Evolutionary conservation across 2,113 vertebrate genomes (phyloP), one percentile per base, ranked within the genome.

Genomic region (Talpa occidentalis): DNA sequence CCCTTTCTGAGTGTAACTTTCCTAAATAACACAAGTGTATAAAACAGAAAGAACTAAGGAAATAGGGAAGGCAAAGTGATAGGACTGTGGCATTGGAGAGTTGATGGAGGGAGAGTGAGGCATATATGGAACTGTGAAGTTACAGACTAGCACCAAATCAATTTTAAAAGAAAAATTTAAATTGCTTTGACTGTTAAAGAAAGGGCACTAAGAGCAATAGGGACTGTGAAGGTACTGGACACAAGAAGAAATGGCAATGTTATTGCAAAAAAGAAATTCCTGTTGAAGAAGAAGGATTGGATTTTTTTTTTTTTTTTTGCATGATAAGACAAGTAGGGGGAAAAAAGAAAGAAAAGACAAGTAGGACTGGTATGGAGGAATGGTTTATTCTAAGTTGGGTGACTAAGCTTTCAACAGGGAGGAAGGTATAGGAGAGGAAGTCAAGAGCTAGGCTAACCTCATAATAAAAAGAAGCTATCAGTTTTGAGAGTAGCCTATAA

Each of bases 181-280:
- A 16, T 88, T 67, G 60, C 40, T 77, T 3, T 40, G 69, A 52
- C 32, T 62, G 56, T n/a, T 91, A 42, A 42, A 94, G 82, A 42
- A 42, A 89, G 77, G 28, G 47, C 35, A 66, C 32, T 32, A 76
- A 56, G n/a, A 6, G 37, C 59, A 60, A 10, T 19, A 83, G n/a
- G 21, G 59, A 91, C 54, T 66, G 35, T 24, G 32, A 67, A 76
- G 44, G n/a, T 44, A 52, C 7, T 66, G 47, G 44, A 42, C 21
- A n/a, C 42, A 44, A 91, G 47, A 67, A 88, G 64, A 54, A 22
- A 81, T 37, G 10, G 40, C 26, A 89, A 77, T 2, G 47, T 83
- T 89, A 83, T 5, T 83, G 62, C 32, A 83, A 89, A 74, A 83
- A 92, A 64, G 21, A 44, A 78, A 86, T 90, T 11, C 24, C 79